phyloP scores from a whole-genome alignment of 2,113 vertebrate species.

The Phalacrocorax pelagicus region DNA sequence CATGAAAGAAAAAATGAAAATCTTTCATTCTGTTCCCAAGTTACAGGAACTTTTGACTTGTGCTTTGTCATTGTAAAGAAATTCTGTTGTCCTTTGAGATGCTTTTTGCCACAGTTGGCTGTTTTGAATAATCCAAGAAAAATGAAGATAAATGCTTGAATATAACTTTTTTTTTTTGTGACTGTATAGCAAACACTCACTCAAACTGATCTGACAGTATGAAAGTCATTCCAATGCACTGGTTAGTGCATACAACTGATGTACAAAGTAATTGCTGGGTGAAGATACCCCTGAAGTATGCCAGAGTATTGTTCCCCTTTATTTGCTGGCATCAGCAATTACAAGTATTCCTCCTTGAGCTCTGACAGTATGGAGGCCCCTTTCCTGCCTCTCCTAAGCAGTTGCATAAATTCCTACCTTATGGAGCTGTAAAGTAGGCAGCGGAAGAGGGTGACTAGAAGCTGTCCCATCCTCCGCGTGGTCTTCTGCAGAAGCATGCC shows the following conservation, averaged over 20 bases:
- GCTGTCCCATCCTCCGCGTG: not conserved
- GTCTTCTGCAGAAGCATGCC: not conserved
- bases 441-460: not conserved
- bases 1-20: not conserved
- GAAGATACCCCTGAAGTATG: not conserved
- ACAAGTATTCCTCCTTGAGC: not conserved
- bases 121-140: not conserved
- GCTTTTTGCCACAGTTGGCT: not conserved
- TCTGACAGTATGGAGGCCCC: not conserved
- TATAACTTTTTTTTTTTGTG: not conserved
- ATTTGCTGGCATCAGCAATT: not conserved
- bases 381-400: not conserved
- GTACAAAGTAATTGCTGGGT: not conserved
- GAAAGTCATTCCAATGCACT: not conserved
- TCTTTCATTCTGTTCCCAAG: not conserved
- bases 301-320: not conserved
- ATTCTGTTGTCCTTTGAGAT: not conserved
- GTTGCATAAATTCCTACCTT: not conserved
- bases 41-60: not conserved
- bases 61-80: not conserved
- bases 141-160: not conserved
- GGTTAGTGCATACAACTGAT: not conserved
- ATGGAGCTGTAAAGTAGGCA: not conserved
- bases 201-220: not conserved
- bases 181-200: not conserved